These are phyloP conservation scores for Rhagoletis zephyria DNA, from an alignment of 1,140 invertebrate genomes.

Conservation along the genomic window DNA sequence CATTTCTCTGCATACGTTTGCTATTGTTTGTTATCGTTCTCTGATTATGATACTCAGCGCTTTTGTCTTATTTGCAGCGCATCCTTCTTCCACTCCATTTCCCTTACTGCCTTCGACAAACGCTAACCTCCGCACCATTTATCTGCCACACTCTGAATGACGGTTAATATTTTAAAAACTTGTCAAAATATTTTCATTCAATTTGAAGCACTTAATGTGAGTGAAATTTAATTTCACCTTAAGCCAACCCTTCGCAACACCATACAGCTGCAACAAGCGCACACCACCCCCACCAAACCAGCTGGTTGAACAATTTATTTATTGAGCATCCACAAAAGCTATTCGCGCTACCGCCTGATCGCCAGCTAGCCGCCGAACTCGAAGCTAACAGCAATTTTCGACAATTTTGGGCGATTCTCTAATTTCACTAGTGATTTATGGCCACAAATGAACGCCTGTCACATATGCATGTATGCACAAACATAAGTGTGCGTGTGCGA, in stretches of 20 bases:
- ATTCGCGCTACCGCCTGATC: neutral
- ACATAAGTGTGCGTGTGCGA: neutral
- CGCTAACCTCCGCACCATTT: neutral
- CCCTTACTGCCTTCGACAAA: no score
- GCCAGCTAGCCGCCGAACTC: neutral
- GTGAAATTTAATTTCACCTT: conserved; percentile 28
- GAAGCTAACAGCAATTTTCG: conserved; percentile 38
- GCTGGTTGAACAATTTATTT: conserved; percentile 46
- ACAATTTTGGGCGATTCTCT: conserved; percentile 46
- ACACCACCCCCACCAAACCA: neutral
- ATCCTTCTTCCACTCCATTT: no score
- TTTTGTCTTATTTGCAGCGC: no score
- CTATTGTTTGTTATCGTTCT: no score
- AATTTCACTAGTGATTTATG: conserved; percentile 47
- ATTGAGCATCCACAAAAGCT: neutral
- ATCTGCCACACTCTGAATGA: neutral
- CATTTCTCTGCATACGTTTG: no score
- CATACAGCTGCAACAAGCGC: neutral
- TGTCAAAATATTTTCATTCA: conserved; percentile 51
- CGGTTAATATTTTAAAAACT: conserved; percentile 44
- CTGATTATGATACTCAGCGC: no score
- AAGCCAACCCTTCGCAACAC: neutral
- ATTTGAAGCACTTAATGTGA: conserved; percentile 46
- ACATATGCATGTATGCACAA: neutral
- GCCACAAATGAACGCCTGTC: neutral